A percentile compares a stretch with the other conserved stretches of the same genome.
Evolutionary conservation across 1,140 invertebrate genomes (phyloP).

Genomic region (Trichonephila clavata): DNA sequence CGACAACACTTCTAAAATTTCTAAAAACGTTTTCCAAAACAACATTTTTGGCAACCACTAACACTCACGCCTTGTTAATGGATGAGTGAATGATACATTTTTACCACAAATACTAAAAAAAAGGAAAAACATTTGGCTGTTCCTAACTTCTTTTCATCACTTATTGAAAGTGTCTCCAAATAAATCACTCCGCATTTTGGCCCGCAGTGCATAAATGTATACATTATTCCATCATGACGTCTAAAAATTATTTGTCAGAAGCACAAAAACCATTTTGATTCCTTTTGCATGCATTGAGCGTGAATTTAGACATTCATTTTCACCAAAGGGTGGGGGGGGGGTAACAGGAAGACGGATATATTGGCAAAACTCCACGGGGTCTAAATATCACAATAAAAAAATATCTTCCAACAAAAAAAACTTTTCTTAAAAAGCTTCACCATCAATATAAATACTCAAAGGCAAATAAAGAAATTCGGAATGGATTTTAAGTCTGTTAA

Average conservation of each 20-base stretch:
- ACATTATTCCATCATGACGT: conserved; percentile 35
- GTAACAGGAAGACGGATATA: conserved; percentile 29
- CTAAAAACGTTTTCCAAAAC: neutral
- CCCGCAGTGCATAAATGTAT: conserved; percentile 31
- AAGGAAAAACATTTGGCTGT: conserved; percentile 15
- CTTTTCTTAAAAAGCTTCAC: neutral
- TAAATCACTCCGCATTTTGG: neutral
- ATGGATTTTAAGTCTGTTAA: conserved; percentile 56
- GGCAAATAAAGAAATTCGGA: conserved; percentile 7
- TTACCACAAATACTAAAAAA: conserved; percentile 16
- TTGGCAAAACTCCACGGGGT: conserved; percentile 46
- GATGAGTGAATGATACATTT: conserved; percentile 13
- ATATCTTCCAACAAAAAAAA: neutral
- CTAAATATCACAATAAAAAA: conserved; percentile 48
- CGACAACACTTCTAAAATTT: neutral
- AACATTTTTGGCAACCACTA: neutral
- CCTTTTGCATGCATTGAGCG: conserved; percentile 16
- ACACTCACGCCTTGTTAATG: neutral
- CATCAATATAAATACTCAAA: conserved; percentile 47
- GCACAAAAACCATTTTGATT: conserved; percentile 19
- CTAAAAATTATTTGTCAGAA: conserved; percentile 54
- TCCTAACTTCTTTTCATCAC: conserved; percentile 40
- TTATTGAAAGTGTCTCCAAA: conserved; percentile 40
- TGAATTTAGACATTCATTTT: conserved; percentile 29
- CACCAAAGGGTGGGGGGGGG: neutral